These are phyloP conservation scores for Popillia japonica DNA, from an alignment of 1,140 invertebrate genomes.

Conservation along the genomic window DNA sequence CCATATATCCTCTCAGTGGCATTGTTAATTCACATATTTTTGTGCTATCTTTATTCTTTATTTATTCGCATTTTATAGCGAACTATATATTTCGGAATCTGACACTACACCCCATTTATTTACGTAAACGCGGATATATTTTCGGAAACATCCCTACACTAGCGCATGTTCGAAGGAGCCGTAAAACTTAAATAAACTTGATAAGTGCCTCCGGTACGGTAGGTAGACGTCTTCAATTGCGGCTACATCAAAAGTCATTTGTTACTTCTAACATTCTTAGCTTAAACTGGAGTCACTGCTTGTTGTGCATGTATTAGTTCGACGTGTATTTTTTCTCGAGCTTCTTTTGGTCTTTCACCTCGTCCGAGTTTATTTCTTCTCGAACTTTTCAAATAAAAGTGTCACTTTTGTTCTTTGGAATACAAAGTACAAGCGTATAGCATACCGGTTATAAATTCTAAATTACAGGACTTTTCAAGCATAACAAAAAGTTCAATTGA, in stretches of 20 bases:
- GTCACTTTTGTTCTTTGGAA: constrained; percentile 28
- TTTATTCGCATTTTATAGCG: background rate
- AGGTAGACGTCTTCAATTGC: constrained; percentile 11
- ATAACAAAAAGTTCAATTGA: constrained; percentile 43
- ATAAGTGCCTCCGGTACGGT: background rate
- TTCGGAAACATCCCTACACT: background rate
- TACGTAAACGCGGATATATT: background rate
- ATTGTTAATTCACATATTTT: no score
- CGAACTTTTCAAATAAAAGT: constrained; percentile 35
- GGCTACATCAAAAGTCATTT: constrained; percentile 25
- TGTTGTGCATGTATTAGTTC: constrained; percentile 24
- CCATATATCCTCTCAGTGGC: no score
- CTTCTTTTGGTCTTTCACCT: constrained; percentile 20
- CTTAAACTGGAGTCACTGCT: constrained; percentile 13
- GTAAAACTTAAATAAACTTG: constrained; percentile 23
- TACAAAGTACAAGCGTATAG: constrained; percentile 34
- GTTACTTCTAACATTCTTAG: constrained; percentile 14
- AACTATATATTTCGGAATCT: background rate
- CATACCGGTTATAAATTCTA: constrained; percentile 36
- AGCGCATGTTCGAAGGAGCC: background rate
- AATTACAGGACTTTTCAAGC: constrained; percentile 42
- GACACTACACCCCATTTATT: background rate
- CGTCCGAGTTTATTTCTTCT: constrained; percentile 32
- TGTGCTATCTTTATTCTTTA: no score
- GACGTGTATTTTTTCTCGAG: background rate